Base-by-base conservation (phyloP, 2,888 invertebrate genomes). In the Coremacera marginata region DNA sequence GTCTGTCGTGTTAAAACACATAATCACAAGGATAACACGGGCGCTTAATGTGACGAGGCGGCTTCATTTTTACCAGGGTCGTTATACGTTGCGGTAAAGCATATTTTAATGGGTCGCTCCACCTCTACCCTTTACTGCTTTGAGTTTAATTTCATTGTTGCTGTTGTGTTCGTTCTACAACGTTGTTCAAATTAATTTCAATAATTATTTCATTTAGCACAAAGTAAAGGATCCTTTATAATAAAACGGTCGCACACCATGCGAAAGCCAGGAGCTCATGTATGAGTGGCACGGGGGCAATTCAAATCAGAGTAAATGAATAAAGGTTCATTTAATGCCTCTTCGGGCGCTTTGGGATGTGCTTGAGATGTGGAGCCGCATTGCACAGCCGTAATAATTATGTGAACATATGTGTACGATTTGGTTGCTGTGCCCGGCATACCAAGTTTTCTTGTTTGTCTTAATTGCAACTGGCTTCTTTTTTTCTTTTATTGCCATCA, bases 1-100 rank as follows among this genome's bases (percentile, higher is more conserved):
- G 77, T 74, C 55, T 77, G 83, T 77, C 70, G 79, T 73, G 74
- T 74, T 74, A 74, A 74, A 74, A 74, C 74, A 74, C 74, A 74
- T 74, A 74, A 74, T 74, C 74, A 44, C 73, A 52, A 73, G 65
- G 55, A 74, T 67, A 67, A 74, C 74, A 74, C 74, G 74, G 14
- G 67, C 67, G 67, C 74, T 74, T 74, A 74, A 74, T 67, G 74
- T 62, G 72, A 51, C 72, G 62, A 22, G 27, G n/a, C 60, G 34
- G 67, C 74, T 55, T 55, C 74, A 67, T 52, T n/a, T 55, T n/a
- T 22, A 65, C 57, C 27, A 63, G 62, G 49, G 25, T 62, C 52
- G 74, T 63, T 63, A 52, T 67, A 74, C 74, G 67, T 57, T 74
- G 67, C 16, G 74, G 74, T 67, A 55, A 74, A 74, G 67, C 74